Percentiles rank a stretch among this genome's conserved stretches.
Conservation (phyloP, 1,140 invertebrate genomes). For the Scaptomyza montana region DNA sequence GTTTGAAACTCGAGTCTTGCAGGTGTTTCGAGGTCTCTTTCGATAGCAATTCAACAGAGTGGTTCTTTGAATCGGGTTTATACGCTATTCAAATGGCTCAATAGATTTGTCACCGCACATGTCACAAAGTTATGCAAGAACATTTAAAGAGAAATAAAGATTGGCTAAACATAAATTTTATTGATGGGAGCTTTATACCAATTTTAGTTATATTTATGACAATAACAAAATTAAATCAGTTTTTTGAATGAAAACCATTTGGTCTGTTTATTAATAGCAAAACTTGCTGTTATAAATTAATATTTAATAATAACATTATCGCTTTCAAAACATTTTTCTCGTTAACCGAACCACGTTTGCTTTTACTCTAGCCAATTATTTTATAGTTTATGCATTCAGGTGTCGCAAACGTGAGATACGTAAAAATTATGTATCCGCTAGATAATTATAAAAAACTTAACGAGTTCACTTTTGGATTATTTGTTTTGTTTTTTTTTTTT, state of each 20-base stretch:
- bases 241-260: too few relatives aligned
- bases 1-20: conserved; percentile 18
- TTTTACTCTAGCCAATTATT: background rate
- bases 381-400: background rate
- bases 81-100: conserved; percentile 18
- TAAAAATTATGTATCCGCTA: conserved; percentile 25
- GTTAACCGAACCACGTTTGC: background rate
- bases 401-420: conserved; percentile 35
- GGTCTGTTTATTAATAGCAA: background rate
- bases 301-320: background rate
- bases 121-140: background rate
- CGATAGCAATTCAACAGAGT: conserved; percentile 33
- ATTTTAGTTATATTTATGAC: too few relatives aligned
- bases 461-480: conserved; percentile 9
- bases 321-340: background rate
- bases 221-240: too few relatives aligned
- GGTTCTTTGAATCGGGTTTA: conserved; percentile 29
- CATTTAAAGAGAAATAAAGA: too few relatives aligned
- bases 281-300: background rate
- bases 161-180: too few relatives aligned
- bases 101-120: conserved; percentile 3
- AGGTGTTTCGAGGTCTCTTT: conserved; percentile 49
- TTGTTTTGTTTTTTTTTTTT: background rate
- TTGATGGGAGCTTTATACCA: too few relatives aligned
- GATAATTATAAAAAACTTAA: conserved; percentile 23